A percentile compares a stretch with the other conserved stretches of the same genome.
These are phyloP conservation scores for Clarias gariepinus DNA, from an alignment of 2,113 vertebrate species.

Conservation along the genomic window DNA sequence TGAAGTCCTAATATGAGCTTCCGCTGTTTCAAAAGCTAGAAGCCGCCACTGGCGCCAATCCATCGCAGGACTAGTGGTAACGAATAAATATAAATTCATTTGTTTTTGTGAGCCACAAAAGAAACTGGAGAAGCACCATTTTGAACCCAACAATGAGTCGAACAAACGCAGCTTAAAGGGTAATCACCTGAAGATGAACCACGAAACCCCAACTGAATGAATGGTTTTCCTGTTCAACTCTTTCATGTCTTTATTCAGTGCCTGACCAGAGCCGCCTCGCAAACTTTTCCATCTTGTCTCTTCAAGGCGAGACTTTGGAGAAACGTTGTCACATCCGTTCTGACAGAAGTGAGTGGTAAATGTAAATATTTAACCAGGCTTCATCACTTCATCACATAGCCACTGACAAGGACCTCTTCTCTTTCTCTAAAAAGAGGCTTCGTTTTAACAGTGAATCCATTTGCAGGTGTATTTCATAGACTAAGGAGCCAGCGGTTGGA, in stretches of 20 bases:
- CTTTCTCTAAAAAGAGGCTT: constrained; percentile 10
- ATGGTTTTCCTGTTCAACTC: background rate
- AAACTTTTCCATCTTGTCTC: constrained; percentile 4
- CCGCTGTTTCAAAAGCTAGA: too few relatives aligned
- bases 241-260: background rate
- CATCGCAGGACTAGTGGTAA: too few relatives aligned
- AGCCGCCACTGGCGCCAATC: too few relatives aligned
- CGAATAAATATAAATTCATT: background rate
- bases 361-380: constrained; percentile 50
- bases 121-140: background rate
- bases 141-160: background rate
- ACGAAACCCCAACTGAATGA: background rate
- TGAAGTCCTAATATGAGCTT: too few relatives aligned
- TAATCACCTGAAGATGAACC: background rate
- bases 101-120: background rate
- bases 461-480: background rate
- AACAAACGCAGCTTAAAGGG: background rate
- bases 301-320: constrained; percentile 20
- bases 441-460: background rate
- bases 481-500: background rate
- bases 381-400: constrained; percentile 39
- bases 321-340: background rate
- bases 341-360: constrained; percentile 27
- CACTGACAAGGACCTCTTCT: constrained; percentile 20
- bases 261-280: constrained; percentile 11